These are phyloP conservation scores for Mustela lutreola DNA, from an alignment of 2,113 vertebrate species.

Conservation along the genomic window DNA sequence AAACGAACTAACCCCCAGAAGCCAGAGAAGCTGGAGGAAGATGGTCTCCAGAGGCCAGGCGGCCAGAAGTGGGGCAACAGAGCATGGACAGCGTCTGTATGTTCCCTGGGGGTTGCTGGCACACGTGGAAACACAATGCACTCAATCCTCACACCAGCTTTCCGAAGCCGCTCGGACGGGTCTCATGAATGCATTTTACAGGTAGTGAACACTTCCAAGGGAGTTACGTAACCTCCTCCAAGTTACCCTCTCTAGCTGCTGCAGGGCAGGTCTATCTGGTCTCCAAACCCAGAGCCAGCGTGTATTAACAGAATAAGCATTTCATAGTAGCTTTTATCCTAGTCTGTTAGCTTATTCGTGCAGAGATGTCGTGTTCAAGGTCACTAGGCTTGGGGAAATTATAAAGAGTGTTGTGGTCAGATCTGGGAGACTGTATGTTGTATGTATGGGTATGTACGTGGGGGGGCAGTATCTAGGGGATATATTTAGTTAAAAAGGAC, in stretches of 20 bases:
- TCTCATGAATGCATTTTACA: neutral
- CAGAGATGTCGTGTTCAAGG: neutral
- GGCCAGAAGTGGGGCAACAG: neutral
- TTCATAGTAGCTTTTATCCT: neutral
- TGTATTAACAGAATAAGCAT: neutral
- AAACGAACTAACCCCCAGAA: neutral
- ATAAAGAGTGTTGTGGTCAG: neutral
- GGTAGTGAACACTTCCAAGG: neutral
- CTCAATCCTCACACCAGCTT: neutral
- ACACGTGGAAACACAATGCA: neutral
- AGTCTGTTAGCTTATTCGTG: neutral
- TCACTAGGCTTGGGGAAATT: neutral
- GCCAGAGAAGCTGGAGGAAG: neutral
- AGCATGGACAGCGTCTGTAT: neutral
- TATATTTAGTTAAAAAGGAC: neutral
- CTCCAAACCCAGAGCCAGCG: neutral
- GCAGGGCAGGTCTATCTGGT: neutral
- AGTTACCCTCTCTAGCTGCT: neutral
- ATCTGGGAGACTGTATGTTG: neutral
- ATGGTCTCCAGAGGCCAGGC: neutral
- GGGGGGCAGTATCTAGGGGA: neutral
- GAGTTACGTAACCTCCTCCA: neutral
- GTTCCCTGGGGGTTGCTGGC: neutral
- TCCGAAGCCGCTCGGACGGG: neutral
- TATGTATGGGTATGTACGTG: fast-evolving